Base-by-base conservation (phyloP, 1,140 invertebrate genomes). In the Anthonomus grandis region DNA sequence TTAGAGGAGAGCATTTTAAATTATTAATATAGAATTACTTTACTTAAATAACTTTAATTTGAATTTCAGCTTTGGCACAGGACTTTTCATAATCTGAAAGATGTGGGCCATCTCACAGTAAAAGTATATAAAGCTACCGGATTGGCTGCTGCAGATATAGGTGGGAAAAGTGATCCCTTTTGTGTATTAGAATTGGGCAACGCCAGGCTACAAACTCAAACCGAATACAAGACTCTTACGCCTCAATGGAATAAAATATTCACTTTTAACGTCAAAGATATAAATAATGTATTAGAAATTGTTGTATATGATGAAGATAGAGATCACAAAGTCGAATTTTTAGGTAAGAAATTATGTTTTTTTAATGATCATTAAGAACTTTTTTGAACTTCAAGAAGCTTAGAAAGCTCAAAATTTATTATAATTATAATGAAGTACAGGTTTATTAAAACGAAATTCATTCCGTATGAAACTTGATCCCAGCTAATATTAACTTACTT, bases 231-330 rank as follows among this genome's bases (percentile, higher is more conserved):
- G 74, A 99, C 96, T 0, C 76, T 99, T 2, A 83, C 87, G 42
- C 97, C 97, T 0, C 91, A 88, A 57, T 99, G 97, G 97, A 94
- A 97, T 75, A 98, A 98, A 78, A 92, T 97, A 62, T 99, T 99
- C 72, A 95, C 91, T 27, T 97, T 99, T 71, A 91, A 95, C 73
- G 89, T 99, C 0, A 96, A 96, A 71, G 97, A 99, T 72, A 95
- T 99, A 45, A 95, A 97, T 65, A 92, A 93, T 27, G 85, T 94
- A 17, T 75, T 99, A 42, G 95, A 99, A 73, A 79, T 99, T n/a
- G 98, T 95, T 0, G 93, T 99, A 0, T 98, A 90, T 72, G 97
- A 99, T 71, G 97, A 99, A 76, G 97, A 99, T 76, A 82, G 92
- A 55, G 95, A 98, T 74, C 95, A 98, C 71, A 97, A 97, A 75